phyloP scores from a whole-genome alignment of 2,888 invertebrate genomes.

The Plemyria rubiginata region DNA sequence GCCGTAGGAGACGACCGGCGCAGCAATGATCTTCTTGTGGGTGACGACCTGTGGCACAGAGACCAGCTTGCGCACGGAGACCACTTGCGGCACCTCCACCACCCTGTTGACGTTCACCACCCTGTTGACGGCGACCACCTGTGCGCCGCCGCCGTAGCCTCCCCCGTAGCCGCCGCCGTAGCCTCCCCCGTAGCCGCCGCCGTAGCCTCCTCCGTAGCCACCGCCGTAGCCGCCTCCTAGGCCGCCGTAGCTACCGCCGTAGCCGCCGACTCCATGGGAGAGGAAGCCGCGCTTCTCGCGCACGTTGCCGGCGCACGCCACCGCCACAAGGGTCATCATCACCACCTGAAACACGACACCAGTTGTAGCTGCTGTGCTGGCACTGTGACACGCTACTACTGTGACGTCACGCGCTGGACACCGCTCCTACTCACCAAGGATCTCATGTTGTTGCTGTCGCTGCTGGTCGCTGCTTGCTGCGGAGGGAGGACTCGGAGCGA shows the following conservation, averaged over 20 bases:
- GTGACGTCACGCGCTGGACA: conserved; percentile 1
- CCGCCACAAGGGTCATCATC: conserved; percentile 32
- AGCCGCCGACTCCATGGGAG: conserved; percentile 25
- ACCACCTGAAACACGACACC: conserved; percentile 40
- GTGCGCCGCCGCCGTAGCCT: conserved; percentile 43
- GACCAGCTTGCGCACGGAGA: conserved; percentile 47
- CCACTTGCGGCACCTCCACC: conserved; percentile 49
- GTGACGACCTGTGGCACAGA: conserved; percentile 45
- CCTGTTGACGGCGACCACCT: conserved; percentile 53
- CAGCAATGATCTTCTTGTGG: conserved; percentile 40
- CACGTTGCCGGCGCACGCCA: conserved; percentile 42
- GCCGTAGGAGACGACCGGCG: conserved; percentile 27
- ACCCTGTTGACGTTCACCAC: conserved; percentile 56
- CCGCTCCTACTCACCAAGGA: conserved; percentile 30
- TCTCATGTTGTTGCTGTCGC: conserved; percentile 32
- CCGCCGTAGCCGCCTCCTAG: conserved; percentile 28
- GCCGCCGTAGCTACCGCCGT: conserved; percentile 23
- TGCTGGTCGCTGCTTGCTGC: conserved; percentile 1
- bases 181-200: conserved; percentile 34
- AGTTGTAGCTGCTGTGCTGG: conserved; percentile 9
- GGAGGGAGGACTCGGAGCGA: conserved; percentile 11
- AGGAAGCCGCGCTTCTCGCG: conserved; percentile 48
- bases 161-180: conserved; percentile 35
- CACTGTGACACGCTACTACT: background rate
- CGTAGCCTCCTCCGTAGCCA: conserved; percentile 28